These are phyloP conservation scores for Cettia cetti DNA, from an alignment of 2,113 vertebrate genomes.

Conservation along the genomic window DNA sequence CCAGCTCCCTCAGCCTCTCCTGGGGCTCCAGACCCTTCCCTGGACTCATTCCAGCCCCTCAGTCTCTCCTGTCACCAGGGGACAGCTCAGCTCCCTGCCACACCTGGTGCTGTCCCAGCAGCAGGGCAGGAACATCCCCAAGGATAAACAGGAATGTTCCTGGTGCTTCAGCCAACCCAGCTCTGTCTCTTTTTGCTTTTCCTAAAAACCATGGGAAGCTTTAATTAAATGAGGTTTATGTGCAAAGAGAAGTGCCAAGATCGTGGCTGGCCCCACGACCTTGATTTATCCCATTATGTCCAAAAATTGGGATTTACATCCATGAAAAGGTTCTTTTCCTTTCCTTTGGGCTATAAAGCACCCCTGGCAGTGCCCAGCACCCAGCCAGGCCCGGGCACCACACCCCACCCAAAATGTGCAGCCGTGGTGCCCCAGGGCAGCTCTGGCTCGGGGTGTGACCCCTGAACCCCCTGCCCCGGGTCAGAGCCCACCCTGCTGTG, in stretches of 20 bases:
- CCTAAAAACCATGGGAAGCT: neutral
- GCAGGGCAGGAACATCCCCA: neutral
- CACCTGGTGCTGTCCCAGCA: rapidly evolving
- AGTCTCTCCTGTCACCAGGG: neutral
- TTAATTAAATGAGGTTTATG: neutral
- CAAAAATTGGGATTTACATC: neutral
- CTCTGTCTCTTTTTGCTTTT: neutral
- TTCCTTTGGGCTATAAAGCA: too few species aligned
- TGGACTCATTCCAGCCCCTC: too few species aligned
- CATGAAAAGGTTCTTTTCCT: neutral
- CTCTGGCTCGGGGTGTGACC: too few species aligned
- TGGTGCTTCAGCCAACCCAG: neutral
- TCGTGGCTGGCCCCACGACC: neutral
- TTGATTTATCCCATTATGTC: rapidly evolving
- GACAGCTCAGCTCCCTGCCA: neutral
- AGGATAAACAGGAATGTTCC: neutral
- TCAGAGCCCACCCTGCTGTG: too few species aligned
- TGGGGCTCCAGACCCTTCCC: too few species aligned
- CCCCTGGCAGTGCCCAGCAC: too few species aligned
- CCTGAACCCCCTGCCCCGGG: too few species aligned
- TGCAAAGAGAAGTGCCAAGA: neutral
- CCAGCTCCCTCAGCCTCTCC: too few species aligned
- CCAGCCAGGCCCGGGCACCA: too few species aligned
- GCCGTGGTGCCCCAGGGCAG: too few species aligned
- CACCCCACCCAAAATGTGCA: too few species aligned